Evolutionary conservation across 2,113 vertebrate species (phyloP).

Genomic region (Ameiurus melas): DNA sequence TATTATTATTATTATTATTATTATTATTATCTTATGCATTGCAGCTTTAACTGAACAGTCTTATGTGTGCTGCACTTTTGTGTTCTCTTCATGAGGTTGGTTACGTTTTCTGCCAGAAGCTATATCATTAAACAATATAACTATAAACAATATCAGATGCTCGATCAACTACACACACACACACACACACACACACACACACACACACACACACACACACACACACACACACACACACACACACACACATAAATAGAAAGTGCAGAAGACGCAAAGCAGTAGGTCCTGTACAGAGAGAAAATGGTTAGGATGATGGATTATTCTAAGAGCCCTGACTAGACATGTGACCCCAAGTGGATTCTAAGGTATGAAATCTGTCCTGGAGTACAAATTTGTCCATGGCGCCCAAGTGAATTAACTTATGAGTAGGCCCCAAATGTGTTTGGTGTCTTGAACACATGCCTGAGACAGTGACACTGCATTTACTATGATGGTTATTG

Average conservation of each 20-base stretch:
- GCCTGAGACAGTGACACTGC: background rate
- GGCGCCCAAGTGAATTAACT: background rate
- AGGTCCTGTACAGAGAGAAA: background rate
- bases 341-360: background rate
- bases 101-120: background rate
- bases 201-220: no score
- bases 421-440: background rate
- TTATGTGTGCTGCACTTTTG: no score
- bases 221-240: background rate
- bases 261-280: background rate
- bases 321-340: constrained; percentile 4
- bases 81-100: no score
- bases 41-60: no score
- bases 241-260: background rate
- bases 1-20: no score
- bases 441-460: background rate
- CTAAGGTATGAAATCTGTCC: background rate
- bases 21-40: no score
- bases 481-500: background rate
- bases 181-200: background rate
- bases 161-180: background rate
- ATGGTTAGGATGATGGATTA: background rate
- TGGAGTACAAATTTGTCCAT: background rate
- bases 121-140: background rate
- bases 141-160: background rate